Evolutionary conservation across 2,797 vertebrate species (phyloP), one percentile per base, ranked within the genome.

Genomic region (Crax fasciolata): DNA sequence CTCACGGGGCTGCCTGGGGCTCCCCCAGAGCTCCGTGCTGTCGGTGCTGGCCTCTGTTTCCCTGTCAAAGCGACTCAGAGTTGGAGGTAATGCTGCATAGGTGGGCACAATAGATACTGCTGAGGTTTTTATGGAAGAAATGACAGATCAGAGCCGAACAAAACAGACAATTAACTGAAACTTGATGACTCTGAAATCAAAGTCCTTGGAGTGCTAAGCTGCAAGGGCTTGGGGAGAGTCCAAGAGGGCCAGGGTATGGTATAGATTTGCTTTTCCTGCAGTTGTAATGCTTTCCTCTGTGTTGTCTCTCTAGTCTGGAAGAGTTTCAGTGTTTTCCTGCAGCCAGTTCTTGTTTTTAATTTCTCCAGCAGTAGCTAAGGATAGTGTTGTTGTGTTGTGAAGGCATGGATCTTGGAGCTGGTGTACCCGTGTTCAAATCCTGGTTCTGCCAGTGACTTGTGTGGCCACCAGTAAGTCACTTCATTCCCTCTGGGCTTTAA

Each of bases 121-220:
- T 43, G 58, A 24, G 65, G 28, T 9, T 43, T 65, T 35, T 35
- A 0, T 2, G 5, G 63, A 35, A 86, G 67, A 66, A 88, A 65
- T 13, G 54, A 41, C 74, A 74, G 30, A 12, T n/a, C 76, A 61
- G 74, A 79, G 55, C 59, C 55, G 71, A 67, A 7, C 0, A 3
- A 71, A 87, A 87, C 2, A 32, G 48, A 76, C 18, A 82, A 93
- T 93, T 61, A 68, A 80, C 32, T 83, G 89, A 70, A 95, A 90
- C 67, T 57, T 82, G 77, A 30, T 49, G 63, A 43, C 79, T 48
- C 73, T 78, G 87, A 89, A 91, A 84, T 86, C 58, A 51, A 68
- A 76, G 72, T 66, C 59, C 48, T 28, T 21, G 7, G 68, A 16
- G 63, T 54, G 70, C 78, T 87, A 44, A 78, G 44, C n/a, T 72